Evolutionary conservation across 1,140 invertebrate genomes (phyloP), one percentile per base, ranked within the genome.

Genomic region (Spodoptera frugiperda): DNA sequence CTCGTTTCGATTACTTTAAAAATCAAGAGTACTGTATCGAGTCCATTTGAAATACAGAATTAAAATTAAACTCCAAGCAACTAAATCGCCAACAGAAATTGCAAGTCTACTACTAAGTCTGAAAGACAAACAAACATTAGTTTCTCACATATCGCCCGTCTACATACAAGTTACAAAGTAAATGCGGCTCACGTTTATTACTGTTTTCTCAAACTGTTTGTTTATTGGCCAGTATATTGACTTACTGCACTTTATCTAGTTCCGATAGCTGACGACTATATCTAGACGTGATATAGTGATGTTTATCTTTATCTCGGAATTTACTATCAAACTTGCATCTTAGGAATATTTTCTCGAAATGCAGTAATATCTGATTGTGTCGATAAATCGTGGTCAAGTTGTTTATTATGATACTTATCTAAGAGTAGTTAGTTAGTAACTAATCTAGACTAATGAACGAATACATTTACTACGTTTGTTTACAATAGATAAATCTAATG

Each of bases 161-260:
- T 17, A 46, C 59, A 15, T 15, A 19, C 2, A 17, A 63, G n/a
- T 6, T 10, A 12, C 15, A 5, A 48, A 46, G 44, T 65, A 48
- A 65, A 19, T 48, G 44, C 19, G 14, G 14, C 15, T 19, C 19
- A 39, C 61, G 11, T 65, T 48, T 65, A 65, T 61, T 48, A 65
- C 17, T 46, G 25, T 63, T 46, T 65, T 10, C 44, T 25, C n/a
- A n/a, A 10, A 17, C 6, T 48, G 61, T 65, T 65, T 65, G 17
- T 65, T 65, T 65, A 65, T 65, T n/a, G 61, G 9, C 44, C 2
- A 39, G 61, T 44, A 44, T 65, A 65, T 48, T 65, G 61, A 65
- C 61, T 65, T n/a, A 48, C 44, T 65, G 44, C 61, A 65, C 39
- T 65, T 49, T 65, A 49, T 65, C 39, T 46, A 30, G 15, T 65